phyloP scores from a whole-genome alignment of 2,113 vertebrate species.

The Barbus barbus region DNA sequence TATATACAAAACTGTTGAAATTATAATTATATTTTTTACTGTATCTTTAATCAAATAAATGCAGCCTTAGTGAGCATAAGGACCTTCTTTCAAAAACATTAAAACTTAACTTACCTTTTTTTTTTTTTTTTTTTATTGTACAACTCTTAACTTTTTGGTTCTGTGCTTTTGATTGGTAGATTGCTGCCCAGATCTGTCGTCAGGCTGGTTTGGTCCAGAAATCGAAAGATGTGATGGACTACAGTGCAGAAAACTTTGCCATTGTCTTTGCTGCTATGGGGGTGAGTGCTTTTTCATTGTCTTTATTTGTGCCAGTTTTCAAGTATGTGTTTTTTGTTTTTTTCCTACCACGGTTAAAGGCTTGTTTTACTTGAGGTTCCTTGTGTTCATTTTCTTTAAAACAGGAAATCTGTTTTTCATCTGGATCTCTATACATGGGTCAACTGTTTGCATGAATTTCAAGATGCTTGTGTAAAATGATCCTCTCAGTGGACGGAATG shows the following conservation, averaged over 20 bases:
- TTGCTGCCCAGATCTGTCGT: conserved; percentile 83
- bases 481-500: not conserved
- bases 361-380: not conserved
- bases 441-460: not conserved
- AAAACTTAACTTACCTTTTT: not conserved
- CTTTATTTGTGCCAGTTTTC: not conserved
- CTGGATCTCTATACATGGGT: not conserved
- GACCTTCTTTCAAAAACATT: not conserved
- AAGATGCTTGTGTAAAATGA: not conserved
- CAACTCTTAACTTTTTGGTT: not conserved
- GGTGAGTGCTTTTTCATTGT: conserved; percentile 61
- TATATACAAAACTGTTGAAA: too few relatives aligned
- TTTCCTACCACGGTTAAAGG: too few relatives aligned
- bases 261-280: conserved; percentile 84
- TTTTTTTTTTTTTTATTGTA: not conserved
- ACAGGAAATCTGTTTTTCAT: not conserved
- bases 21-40: too few relatives aligned
- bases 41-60: not conserved
- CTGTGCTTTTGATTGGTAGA: conserved; percentile 59
- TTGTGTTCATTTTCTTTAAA: not conserved
- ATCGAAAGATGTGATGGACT: conserved; percentile 82
- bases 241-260: conserved; percentile 80
- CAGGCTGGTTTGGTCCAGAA: conserved; percentile 81
- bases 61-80: not conserved
- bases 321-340: not conserved